Percentiles rank a stretch among this genome's conserved stretches.
These are phyloP conservation scores for Siniperca scherzeri DNA, from an alignment of 2,797 vertebrate species.

Conservation along the genomic window DNA sequence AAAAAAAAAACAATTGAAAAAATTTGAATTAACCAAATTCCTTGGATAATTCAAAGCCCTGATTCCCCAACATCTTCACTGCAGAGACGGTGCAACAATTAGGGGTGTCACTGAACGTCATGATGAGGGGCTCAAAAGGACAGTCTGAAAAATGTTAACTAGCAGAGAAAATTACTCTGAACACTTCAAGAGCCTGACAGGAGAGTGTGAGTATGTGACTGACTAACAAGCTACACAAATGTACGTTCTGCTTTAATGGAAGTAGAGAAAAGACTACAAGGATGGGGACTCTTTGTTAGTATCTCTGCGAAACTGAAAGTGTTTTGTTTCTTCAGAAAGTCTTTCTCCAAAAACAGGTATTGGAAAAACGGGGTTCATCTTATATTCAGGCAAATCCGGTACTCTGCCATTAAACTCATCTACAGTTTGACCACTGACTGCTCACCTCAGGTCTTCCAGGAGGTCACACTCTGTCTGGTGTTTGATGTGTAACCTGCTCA, in stretches of 20 bases:
- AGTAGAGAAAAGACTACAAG: too few relatives aligned
- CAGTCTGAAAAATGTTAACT: too few relatives aligned
- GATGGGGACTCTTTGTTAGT: background rate
- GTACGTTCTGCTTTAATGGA: background rate
- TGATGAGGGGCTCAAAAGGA: background rate
- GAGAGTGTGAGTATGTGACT: background rate
- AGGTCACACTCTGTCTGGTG: constrained; percentile 98
- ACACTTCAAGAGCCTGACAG: background rate
- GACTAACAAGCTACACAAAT: background rate
- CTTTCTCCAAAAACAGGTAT: background rate
- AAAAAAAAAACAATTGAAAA: too few relatives aligned
- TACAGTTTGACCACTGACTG: constrained; percentile 10
- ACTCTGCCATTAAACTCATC: background rate
- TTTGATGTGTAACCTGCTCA: constrained; percentile 94
- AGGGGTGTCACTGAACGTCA: background rate
- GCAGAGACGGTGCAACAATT: too few relatives aligned
- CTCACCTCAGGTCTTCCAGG: constrained; percentile 97
- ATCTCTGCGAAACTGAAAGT: background rate
- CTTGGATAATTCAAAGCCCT: background rate
- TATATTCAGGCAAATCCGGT: too few relatives aligned
- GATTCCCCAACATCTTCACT: too few relatives aligned
- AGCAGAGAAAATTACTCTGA: background rate
- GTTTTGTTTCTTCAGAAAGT: background rate
- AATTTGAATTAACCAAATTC: too few relatives aligned
- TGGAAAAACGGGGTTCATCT: background rate